Evolutionary conservation across 2,888 invertebrate species (phyloP), one percentile per base, ranked within the genome.

Genomic region (Drosophila paramelanica): DNA sequence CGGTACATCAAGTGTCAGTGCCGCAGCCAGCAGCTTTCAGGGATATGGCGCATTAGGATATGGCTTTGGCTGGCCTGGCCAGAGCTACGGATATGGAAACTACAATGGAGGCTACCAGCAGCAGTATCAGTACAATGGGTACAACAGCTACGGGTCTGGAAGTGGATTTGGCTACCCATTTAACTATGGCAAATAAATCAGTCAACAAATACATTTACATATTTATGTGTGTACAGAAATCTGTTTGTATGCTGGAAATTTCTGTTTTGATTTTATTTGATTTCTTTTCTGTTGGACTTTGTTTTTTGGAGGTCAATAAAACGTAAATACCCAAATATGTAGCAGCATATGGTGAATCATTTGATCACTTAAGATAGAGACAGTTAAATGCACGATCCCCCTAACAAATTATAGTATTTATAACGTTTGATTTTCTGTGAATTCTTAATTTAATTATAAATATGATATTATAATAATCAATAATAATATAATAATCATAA

Each of bases 281-380:
- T 85, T 85, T 88, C 65, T 36, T 38, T 81, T 78, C 75, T 81
- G 64, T 62, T 72, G 69, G 64, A 62, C 50, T 73, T 64, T 69
- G 62, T 14, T 49, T 68, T 57, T 67, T 81, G 77, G 79, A 87
- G 90, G 87, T 87, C 85, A 87, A 87, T 89, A 87, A 83, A 89
- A 82, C 66, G 75, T 64, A 86, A 89, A 87, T 87, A 69, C 79
- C 88, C 85, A 79, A 84, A 59, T 43, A 46, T n/a, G 42, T 43
- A 38, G 5, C 20, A 33, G 10, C 25, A 33, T 45, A 36, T 14
- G 49, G 62, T 87, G 88, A 89, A 58, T 89, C 87, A 87, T 49
- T 51, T 23, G 46, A 46, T 66, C 36, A 13, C 36, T 36, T 13
- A 13, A 31, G 2, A 8, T 8, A 31, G 31, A 31, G 31, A 10